A percentile compares a stretch with the other conserved stretches of the same genome.
These are phyloP conservation scores for Python bivittatus DNA, from an alignment of 2,113 vertebrate genomes.

Conservation along the genomic window DNA sequence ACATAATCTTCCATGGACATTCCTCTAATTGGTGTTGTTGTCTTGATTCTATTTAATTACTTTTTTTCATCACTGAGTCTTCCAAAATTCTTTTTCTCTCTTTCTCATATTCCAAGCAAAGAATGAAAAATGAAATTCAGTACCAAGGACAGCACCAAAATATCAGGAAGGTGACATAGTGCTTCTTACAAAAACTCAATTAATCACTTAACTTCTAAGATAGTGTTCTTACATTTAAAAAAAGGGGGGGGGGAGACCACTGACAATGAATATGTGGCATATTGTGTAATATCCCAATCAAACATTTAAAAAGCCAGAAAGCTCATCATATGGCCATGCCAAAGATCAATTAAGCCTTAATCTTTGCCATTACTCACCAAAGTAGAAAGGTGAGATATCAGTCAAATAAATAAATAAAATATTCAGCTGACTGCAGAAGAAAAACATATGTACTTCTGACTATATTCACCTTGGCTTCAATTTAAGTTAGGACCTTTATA, in stretches of 20 bases:
- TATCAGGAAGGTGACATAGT: not conserved
- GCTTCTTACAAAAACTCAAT: not conserved
- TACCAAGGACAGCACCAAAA: not conserved
- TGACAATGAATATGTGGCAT: not conserved
- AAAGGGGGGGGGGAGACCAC: not conserved
- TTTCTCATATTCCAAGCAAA: not conserved
- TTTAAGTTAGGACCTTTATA: not conserved
- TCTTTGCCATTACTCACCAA: not conserved
- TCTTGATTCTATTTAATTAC: not conserved
- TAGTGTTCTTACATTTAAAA: not conserved
- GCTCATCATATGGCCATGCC: not conserved
- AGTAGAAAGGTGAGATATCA: not conserved
- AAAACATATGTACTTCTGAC: not conserved
- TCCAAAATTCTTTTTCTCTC: not conserved
- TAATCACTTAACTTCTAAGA: not conserved
- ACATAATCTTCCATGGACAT: not conserved
- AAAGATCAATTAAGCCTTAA: not conserved
- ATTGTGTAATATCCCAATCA: not conserved
- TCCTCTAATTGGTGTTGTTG: not conserved
- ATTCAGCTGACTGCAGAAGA: not conserved
- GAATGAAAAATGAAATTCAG: not conserved
- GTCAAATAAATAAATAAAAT: not conserved
- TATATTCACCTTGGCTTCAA: not conserved
- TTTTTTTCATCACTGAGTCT: not conserved
- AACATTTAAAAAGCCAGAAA: not conserved